These are phyloP conservation scores for Maccullochella peelii DNA, from an alignment of 2,113 vertebrate genomes.

Conservation along the genomic window DNA sequence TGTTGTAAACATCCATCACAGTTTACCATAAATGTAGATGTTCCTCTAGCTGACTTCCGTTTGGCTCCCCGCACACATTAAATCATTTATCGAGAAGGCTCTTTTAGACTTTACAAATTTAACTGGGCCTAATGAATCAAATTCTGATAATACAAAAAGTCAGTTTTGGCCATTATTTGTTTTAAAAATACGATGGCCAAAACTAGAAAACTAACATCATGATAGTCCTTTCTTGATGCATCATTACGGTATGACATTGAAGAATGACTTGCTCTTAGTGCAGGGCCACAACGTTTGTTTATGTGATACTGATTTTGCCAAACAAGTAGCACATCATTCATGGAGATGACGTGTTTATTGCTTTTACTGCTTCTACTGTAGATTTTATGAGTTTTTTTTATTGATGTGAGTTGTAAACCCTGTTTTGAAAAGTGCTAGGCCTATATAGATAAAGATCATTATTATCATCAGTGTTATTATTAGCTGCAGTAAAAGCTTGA, in stretches of 20 bases:
- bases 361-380: not conserved
- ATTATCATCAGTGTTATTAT: not conserved
- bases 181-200: not conserved
- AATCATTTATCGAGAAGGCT: too few relatives aligned
- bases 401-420: not conserved
- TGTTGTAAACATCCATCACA: too few relatives aligned
- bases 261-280: not conserved
- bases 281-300: not conserved
- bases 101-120: too few relatives aligned
- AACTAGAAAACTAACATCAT: not conserved
- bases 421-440: not conserved
- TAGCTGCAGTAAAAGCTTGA: conserved; percentile 21
- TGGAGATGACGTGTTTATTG: not conserved
- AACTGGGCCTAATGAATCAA: too few relatives aligned
- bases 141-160: too few relatives aligned
- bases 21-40: too few relatives aligned
- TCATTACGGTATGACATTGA: not conserved
- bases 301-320: not conserved
- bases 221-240: not conserved
- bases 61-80: too few relatives aligned
- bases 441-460: not conserved
- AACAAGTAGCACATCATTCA: not conserved
- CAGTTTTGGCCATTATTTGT: too few relatives aligned
- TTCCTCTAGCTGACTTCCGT: too few relatives aligned
- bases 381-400: not conserved